phyloP scores from a whole-genome alignment of 2,888 invertebrate genomes.

The Empis livida region DNA sequence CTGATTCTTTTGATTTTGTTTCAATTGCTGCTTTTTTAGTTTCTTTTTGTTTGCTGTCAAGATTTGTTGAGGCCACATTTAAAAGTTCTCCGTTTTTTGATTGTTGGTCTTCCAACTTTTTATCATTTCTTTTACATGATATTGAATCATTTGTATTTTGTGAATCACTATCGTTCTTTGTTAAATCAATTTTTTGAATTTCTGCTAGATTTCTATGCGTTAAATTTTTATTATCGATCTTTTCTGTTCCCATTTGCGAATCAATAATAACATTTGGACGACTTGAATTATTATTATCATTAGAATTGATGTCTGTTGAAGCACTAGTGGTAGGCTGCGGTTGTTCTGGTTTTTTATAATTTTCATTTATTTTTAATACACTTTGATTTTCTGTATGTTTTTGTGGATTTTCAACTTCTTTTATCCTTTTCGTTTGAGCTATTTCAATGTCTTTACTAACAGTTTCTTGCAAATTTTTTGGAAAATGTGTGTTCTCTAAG shows the following conservation, averaged over 20 bases:
- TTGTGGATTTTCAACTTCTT: neutral
- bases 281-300: too few species aligned
- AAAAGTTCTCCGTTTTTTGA: neutral
- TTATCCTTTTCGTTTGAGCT: too few species aligned
- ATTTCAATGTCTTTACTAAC: neutral
- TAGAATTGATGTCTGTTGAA: neutral
- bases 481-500: too few species aligned
- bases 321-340: neutral
- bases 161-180: neutral
- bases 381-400: neutral
- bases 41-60: too few species aligned
- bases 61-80: neutral
- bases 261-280: conserved; percentile 15
- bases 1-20: conserved; percentile 4
- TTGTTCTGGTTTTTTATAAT: conserved; percentile 6
- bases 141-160: neutral
- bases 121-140: neutral
- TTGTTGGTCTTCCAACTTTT: too few species aligned
- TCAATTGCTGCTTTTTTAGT: neutral
- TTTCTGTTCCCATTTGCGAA: neutral
- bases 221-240: neutral
- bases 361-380: conserved; percentile 13
- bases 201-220: neutral
- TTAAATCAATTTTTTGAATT: conserved; percentile 1
- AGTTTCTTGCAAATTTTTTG: neutral